Conservation (phyloP, 2,797 vertebrate species). For the Setipinna tenuifilis region DNA sequence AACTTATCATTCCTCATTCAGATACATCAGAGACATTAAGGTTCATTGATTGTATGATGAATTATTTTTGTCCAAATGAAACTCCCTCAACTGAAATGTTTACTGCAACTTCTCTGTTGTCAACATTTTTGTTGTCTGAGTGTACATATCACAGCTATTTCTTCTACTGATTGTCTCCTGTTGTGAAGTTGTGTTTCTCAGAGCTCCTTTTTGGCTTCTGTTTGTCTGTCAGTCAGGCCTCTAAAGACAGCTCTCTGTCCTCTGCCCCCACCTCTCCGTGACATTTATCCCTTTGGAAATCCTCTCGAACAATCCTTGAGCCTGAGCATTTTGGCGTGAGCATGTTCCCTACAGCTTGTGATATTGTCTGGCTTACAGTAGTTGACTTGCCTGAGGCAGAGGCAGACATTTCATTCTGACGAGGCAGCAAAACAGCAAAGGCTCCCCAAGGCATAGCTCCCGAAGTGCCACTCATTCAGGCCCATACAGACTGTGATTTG, state of each 20-base stretch:
- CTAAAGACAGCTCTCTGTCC: background rate
- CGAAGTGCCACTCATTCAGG: conserved; percentile 3
- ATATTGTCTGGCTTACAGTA: conserved; percentile 9
- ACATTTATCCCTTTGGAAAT: background rate
- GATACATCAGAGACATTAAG: background rate
- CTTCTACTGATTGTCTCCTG: background rate
- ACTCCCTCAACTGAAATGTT: background rate
- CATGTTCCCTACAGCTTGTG: background rate
- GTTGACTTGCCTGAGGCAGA: background rate
- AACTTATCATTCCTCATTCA: background rate
- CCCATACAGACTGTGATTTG: background rate
- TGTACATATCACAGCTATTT: background rate
- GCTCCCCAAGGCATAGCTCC: background rate
- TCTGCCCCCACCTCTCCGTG: background rate
- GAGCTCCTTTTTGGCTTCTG: background rate
- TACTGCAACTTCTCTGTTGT: too few species aligned
- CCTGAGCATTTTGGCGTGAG: background rate
- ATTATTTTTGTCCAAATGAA: background rate
- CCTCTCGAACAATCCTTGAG: background rate
- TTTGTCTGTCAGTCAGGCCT: background rate
- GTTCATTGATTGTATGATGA: background rate
- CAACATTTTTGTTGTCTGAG: background rate
- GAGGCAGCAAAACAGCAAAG: background rate
- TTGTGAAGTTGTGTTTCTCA: background rate
- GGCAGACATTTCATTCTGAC: background rate